These are phyloP conservation scores for Chanos chanos DNA, from an alignment of 2,797 vertebrate genomes.

Conservation along the genomic window DNA sequence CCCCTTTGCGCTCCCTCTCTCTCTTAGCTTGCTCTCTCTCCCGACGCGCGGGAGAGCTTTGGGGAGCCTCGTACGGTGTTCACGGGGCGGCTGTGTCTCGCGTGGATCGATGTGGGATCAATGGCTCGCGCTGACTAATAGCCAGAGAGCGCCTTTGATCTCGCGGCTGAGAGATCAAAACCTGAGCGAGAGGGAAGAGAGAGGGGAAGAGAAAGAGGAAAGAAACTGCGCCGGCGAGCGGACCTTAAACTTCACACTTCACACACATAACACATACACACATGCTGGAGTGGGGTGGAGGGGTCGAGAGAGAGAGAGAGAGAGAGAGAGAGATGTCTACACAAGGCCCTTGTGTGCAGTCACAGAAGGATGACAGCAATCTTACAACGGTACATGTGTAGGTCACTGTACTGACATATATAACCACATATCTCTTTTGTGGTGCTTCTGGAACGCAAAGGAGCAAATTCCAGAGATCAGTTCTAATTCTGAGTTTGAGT, in stretches of 20 bases:
- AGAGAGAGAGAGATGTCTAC: conserved; percentile 3
- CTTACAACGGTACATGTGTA: no score
- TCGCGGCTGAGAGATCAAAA: conserved; percentile 84
- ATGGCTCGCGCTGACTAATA: conserved; percentile 87
- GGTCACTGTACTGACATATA: no score
- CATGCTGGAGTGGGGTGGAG: conserved; percentile 3
- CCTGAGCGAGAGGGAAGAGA: conserved; percentile 69
- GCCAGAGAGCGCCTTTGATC: conserved; percentile 87
- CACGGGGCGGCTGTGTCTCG: conserved; percentile 80
- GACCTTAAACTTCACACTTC: conserved; percentile 66
- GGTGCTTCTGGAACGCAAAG: no score
- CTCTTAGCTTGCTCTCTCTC: conserved; percentile 53
- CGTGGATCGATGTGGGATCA: conserved; percentile 85
- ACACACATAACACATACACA: conserved; percentile 13
- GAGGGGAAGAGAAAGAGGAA: conserved; percentile 56
- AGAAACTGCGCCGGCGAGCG: conserved; percentile 67
- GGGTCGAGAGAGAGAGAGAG: conserved; percentile 5
- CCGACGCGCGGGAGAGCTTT: conserved; percentile 75
- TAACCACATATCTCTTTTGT: no score
- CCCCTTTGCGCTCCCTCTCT: conserved; percentile 46
- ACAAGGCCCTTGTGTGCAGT: no score
- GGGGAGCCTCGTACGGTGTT: conserved; percentile 78
- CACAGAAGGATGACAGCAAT: no score
- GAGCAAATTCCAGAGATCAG: no score
- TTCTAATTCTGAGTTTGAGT: no score